These are phyloP conservation scores for Typhlichthys subterraneus DNA, from an alignment of 2,797 vertebrate genomes.

Conservation along the genomic window DNA sequence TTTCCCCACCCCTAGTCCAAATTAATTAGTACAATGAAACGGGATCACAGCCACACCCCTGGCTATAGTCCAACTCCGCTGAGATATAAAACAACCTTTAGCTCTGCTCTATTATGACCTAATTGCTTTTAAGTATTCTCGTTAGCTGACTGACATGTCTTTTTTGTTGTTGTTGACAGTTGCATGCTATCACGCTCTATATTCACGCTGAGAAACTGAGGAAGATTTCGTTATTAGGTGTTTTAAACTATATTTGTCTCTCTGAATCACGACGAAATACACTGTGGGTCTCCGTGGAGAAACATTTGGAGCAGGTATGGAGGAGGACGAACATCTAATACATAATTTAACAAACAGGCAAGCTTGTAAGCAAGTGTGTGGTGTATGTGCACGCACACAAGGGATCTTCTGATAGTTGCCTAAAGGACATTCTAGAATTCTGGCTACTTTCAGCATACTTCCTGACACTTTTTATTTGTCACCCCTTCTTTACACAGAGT, in stretches of 20 bases:
- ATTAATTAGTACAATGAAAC: constrained; percentile 16
- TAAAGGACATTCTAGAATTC: constrained; percentile 44
- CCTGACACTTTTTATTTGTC: constrained; percentile 50
- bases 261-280: constrained; percentile 21
- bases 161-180: constrained; percentile 9
- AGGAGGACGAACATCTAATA: constrained; percentile 12
- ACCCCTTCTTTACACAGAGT: constrained; percentile 18
- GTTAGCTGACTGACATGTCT: constrained; percentile 12
- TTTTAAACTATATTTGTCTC: constrained; percentile 6
- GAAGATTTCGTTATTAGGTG: neutral
- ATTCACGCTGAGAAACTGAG: constrained; percentile 6
- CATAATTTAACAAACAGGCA: constrained; percentile 1
- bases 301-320: constrained; percentile 1
- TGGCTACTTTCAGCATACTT: constrained; percentile 25
- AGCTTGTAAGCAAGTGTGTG: neutral
- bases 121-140: constrained; percentile 5
- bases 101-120: neutral
- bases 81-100: neutral
- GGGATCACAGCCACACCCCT: constrained; percentile 17
- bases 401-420: constrained; percentile 44
- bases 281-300: neutral
- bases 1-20: constrained; percentile 1
- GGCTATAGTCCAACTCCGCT: neutral
- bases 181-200: neutral
- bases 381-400: constrained; percentile 7